phyloP scores from a whole-genome alignment of 1,140 invertebrate genomes.

The Ips typographus region DNA sequence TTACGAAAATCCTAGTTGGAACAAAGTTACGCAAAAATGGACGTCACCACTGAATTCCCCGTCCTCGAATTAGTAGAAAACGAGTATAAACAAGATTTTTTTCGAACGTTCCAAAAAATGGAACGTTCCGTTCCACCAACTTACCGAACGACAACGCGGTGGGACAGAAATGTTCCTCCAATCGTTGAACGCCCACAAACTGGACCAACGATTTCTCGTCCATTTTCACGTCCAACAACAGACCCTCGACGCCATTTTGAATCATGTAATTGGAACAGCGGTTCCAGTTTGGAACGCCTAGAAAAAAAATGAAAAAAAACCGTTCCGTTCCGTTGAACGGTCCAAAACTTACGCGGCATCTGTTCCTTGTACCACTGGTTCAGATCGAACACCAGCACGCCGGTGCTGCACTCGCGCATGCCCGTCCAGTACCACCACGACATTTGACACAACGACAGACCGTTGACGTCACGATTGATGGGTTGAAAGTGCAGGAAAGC shows the following conservation, averaged over 20 bases:
- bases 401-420: conserved; percentile 43
- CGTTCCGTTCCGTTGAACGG: neutral
- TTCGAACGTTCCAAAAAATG: conserved; percentile 7
- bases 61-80: no score
- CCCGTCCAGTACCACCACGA: conserved; percentile 50
- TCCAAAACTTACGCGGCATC: conserved; percentile 66
- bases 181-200: conserved; percentile 55
- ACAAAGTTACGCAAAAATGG: no score
- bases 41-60: no score
- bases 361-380: conserved; percentile 96
- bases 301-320: conserved; percentile 18
- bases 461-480: conserved; percentile 24
- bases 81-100: no score
- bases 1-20: no score
- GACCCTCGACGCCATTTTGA: conserved; percentile 22
- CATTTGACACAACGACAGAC: conserved; percentile 49
- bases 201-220: conserved; percentile 48
- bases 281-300: conserved; percentile 39
- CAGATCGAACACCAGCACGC: conserved; percentile 78
- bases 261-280: conserved; percentile 42
- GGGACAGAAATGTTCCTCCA: conserved; percentile 80
- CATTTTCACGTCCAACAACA: conserved; percentile 51
- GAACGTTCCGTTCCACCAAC: no score
- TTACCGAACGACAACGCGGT: conserved; percentile 76
- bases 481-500: conserved; percentile 40